These are phyloP conservation scores for Atlantisia rogersi DNA, from an alignment of 2,113 vertebrate species.

Conservation along the genomic window DNA sequence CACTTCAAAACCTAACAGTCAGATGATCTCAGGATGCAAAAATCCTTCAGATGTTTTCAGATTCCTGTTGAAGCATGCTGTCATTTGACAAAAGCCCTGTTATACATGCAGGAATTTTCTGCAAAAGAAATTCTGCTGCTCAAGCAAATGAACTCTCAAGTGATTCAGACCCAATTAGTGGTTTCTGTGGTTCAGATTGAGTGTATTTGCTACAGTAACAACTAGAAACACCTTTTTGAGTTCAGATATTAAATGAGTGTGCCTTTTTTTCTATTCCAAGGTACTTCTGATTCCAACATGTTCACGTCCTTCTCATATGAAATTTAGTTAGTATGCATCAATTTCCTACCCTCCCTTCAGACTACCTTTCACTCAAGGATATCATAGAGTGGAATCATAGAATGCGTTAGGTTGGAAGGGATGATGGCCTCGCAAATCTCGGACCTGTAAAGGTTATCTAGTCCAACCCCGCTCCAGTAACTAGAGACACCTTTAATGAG, in stretches of 20 bases:
- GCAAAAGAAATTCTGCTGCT: constrained; percentile 45
- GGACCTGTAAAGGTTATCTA: no score
- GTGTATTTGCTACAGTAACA: constrained; percentile 49
- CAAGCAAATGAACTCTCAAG: constrained; percentile 48
- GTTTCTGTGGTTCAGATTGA: constrained; percentile 48
- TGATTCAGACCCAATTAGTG: constrained; percentile 47
- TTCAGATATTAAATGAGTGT: constrained; percentile 10
- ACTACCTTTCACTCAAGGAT: not conserved
- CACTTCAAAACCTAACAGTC: constrained; percentile 39
- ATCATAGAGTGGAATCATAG: no score
- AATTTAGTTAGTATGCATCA: not conserved
- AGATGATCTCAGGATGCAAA: constrained; percentile 51
- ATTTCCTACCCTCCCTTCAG: not conserved
- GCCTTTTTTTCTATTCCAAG: not conserved
- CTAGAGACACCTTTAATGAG: no score
- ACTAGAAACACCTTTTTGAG: constrained; percentile 39
- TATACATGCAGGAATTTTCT: constrained; percentile 50
- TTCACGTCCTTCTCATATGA: not conserved
- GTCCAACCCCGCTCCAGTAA: no score
- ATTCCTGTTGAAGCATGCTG: constrained; percentile 54
- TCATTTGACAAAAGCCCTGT: constrained; percentile 54
- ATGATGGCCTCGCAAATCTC: no score
- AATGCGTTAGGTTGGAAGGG: no score
- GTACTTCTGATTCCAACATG: not conserved
- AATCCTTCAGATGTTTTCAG: constrained; percentile 60